A percentile compares a stretch with the other conserved stretches of the same genome.
phyloP scores from a whole-genome alignment of 92 coral and sea anemone species.

The Palythoa grandis region DNA sequence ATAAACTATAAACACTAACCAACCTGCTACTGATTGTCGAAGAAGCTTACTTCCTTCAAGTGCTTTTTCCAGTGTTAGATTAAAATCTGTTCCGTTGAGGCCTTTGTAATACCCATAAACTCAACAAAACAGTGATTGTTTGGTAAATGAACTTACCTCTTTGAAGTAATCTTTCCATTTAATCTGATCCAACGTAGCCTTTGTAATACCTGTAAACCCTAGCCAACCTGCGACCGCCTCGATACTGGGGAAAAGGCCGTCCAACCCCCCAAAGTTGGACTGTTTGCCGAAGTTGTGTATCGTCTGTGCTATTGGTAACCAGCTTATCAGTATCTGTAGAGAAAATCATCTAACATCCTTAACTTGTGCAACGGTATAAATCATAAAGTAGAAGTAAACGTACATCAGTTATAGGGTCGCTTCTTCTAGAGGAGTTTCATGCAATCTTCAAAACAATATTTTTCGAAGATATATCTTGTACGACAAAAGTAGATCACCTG shows the following conservation, averaged over 20 bases:
- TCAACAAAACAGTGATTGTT: conserved; percentile 44
- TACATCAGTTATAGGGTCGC: no score
- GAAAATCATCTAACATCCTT: not conserved
- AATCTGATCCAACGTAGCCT: conserved; percentile 49
- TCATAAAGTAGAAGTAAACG: no score
- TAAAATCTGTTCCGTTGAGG: conserved; percentile 43
- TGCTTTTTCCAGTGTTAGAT: no score
- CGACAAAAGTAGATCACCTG: no score
- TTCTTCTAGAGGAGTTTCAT: no score
- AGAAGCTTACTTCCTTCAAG: conserved; percentile 49
- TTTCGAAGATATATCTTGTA: no score
- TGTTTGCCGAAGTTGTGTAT: conserved; percentile 10
- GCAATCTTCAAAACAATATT: no score
- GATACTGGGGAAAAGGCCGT: conserved; percentile 30
- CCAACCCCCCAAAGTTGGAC: conserved; percentile 17
- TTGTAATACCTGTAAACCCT: conserved; percentile 47
- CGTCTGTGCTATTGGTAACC: conserved; percentile 16
- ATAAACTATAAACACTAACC: conserved; percentile 41
- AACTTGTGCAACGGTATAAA: no score
- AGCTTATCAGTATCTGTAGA: conserved; percentile 22
- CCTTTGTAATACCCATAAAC: conserved; percentile 35
- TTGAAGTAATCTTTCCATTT: conserved; percentile 63
- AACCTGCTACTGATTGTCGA: conserved; percentile 3
- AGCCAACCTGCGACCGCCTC: conserved; percentile 46
- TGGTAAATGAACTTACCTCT: conserved; percentile 35